Evolutionary conservation across 2,113 vertebrate genomes (phyloP), one percentile per base, ranked within the genome.

Genomic region (Percopsis transmontana): DNA sequence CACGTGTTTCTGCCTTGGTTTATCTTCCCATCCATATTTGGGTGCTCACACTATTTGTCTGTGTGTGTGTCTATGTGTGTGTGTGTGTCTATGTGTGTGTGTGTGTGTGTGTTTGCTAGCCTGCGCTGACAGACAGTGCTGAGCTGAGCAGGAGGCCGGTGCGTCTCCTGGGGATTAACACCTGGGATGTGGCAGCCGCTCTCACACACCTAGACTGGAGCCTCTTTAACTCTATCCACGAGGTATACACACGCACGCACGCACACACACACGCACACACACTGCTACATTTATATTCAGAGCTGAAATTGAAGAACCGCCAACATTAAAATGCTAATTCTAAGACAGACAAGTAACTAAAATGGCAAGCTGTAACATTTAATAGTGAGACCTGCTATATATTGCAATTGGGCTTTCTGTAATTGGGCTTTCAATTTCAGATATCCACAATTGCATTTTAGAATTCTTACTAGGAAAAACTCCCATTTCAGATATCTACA

Each of bases 151-250:
- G 94, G 82, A 93, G 92, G 71, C 87, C 95, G 0, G 91, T 96
- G 57, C 92, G 95, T 77, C 95, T 99, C 88, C 85, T 99, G 57
- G 95, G 95, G 58, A 97, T 99, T 84, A 98, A 98, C 92, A 98
- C 96, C 24, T 99, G 97, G 97, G 96, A 98, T 75, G 93, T 99
- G 70, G 94, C 97, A 52, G 92, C 95, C 70, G 94, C 96, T 57
- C 92, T 99, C 74, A 98, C 97, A 59, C 95, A 95, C 83, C 94
- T 98, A 87, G 97, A 99, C 82, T 98, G 97, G 97, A 95, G 77
- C 72, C 94, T 99, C 57, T 99, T 99, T 85, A 99, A 96, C 88
- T 96, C 95, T 48, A 94, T 98, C 82, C 96, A 98, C 0, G 97
- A 99, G 94, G 97, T 99, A 77, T 90, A 21, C n/a, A 15, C 23